phyloP scores from a whole-genome alignment of 2,888 invertebrate species.

The Pandemis corylana region DNA sequence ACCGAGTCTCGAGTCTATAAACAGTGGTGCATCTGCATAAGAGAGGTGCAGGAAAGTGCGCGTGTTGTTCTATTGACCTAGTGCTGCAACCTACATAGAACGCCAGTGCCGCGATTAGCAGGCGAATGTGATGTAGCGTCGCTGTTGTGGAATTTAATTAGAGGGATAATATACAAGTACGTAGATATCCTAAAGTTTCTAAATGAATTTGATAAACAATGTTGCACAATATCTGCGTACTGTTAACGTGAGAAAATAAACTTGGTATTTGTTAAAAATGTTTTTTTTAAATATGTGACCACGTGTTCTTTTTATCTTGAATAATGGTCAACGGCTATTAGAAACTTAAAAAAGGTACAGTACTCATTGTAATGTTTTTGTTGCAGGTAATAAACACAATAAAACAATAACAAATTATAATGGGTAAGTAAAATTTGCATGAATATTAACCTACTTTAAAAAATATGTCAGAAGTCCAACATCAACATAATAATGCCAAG shows the following conservation, averaged over 20 bases:
- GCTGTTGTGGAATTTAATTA: slow-evolving; percentile 43
- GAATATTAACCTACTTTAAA: background rate
- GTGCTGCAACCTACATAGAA: slow-evolving; percentile 70
- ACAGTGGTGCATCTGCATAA: slow-evolving; percentile 62
- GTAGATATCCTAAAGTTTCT: background rate
- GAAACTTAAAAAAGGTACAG: background rate
- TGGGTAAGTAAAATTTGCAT: slow-evolving; percentile 14
- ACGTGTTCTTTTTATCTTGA: too few species aligned
- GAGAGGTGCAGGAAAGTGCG: slow-evolving; percentile 74
- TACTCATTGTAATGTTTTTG: slow-evolving; percentile 3
- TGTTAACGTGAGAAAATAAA: too few species aligned
- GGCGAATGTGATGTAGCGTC: slow-evolving; percentile 62
- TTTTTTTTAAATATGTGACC: too few species aligned
- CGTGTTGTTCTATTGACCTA: slow-evolving; percentile 75
- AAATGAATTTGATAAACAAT: background rate
- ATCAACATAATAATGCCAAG: slow-evolving; percentile 23
- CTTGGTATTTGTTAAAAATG: background rate
- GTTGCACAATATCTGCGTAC: background rate
- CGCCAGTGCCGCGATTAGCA: slow-evolving; percentile 66
- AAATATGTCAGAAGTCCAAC: background rate
- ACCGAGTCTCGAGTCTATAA: slow-evolving; percentile 44
- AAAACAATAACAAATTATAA: background rate
- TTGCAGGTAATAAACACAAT: slow-evolving; percentile 29
- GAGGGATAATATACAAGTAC: background rate
- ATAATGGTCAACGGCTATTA: too few species aligned